phyloP scores from a whole-genome alignment of 2,797 vertebrate genomes.

The Chaetodon trifasciatus region DNA sequence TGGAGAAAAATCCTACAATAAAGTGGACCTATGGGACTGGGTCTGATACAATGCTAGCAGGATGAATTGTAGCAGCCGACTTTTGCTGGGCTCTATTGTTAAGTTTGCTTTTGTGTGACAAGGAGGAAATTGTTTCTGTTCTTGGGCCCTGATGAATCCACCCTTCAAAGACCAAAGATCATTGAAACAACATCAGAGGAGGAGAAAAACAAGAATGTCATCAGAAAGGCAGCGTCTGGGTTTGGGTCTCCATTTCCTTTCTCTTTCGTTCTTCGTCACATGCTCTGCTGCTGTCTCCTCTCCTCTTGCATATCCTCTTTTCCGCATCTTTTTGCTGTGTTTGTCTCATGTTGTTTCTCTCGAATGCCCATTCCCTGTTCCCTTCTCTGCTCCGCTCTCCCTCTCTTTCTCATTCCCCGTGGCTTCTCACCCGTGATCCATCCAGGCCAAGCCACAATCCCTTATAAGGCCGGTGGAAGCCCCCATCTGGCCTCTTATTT shows the following conservation, averaged over 20 bases:
- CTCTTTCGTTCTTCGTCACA: slow-evolving; percentile 18
- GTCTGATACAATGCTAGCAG: slow-evolving; percentile 69
- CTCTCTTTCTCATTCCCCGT: slow-evolving; percentile 61
- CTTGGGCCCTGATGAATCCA: slow-evolving; percentile 69
- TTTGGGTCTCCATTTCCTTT: slow-evolving; percentile 29
- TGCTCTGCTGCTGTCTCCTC: slow-evolving; percentile 7
- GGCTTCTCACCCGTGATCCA: slow-evolving; percentile 73
- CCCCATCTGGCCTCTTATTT: slow-evolving; percentile 80
- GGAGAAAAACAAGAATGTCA: slow-evolving; percentile 52
- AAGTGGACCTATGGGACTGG: slow-evolving; percentile 67
- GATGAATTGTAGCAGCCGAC: slow-evolving; percentile 60
- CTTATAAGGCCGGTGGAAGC: slow-evolving; percentile 82
- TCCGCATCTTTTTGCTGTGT: slow-evolving; percentile 8
- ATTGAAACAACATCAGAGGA: slow-evolving; percentile 44
- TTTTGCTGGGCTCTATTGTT: slow-evolving; percentile 65
- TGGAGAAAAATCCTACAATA: slow-evolving; percentile 54
- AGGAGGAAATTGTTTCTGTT: slow-evolving; percentile 76
- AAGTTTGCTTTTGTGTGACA: slow-evolving; percentile 61
- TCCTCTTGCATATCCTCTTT: slow-evolving; percentile 11
- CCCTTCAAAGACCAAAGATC: slow-evolving; percentile 60
- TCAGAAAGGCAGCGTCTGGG: slow-evolving; percentile 28
- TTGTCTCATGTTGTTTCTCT: slow-evolving; percentile 22
- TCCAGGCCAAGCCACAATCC: slow-evolving; percentile 76
- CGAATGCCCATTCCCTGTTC: slow-evolving; percentile 21
- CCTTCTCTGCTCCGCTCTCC: slow-evolving; percentile 14